Base-by-base conservation (phyloP, 2,113 vertebrate species). In the Arothron firmamentum region DNA sequence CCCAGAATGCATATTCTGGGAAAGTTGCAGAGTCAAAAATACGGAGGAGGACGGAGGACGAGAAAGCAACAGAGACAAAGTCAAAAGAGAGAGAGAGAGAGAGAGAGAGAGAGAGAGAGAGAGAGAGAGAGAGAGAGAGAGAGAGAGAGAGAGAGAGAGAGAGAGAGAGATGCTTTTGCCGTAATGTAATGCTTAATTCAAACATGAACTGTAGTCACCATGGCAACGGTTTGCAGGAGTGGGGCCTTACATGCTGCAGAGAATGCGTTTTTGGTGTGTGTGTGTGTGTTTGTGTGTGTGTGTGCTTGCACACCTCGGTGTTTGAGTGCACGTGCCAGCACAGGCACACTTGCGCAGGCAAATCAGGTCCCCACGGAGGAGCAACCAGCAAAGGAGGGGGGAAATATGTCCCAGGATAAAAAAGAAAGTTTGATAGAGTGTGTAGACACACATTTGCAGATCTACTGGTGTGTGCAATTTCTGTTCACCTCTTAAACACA, bases 121-220 rank as follows among this genome's bases (percentile, higher is more conserved):
- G 65, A 47, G 41, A 60, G 69, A 60, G 70, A 34, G 46, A 17
- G 70, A 81, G 78, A n/a, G 79, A 75, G 69, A 74, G 62, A 52
- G 73, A 72, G 49, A 74, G 70, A 75, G 64, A 43, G 38, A 60
- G 65, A 62, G 70, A 23, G 52, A 15, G 67, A 79, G 75, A n/a
- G 79, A 75, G 76, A 67, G 79, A 85, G 84, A 69, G 78, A 83
- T 78, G 85, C 81, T 79, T 78, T 84, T 82, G 81, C 89, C 82
- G 83, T 85, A 91, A 88, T 89, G 84, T 83, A 90, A 89, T 89
- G 86, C 90, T 86, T 87, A 87, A 91, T 91, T 90, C 88, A 90
- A 90, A 91, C 87, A 82, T 91, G 89, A 84, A 89, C 85, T 84
- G 88, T 86, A 83, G 91, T 91, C 87, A 84, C 90, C 89, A 92